Base-by-base conservation (phyloP, 2,113 vertebrate genomes). In the Melanocharis versteri region DNA sequence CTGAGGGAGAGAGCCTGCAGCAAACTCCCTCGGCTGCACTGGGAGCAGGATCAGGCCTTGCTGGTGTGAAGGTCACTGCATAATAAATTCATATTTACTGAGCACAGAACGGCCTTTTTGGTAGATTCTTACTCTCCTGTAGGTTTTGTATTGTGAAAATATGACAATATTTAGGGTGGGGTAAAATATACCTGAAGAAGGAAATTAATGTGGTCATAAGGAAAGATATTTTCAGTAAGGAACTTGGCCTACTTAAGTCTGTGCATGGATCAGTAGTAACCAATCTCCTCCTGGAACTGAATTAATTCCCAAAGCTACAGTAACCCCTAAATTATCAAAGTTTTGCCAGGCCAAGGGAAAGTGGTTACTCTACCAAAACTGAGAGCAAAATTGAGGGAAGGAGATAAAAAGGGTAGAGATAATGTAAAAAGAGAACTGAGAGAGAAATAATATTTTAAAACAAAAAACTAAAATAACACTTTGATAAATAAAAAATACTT, bases 11-110 rank as follows among this genome's bases (percentile, higher is more conserved):
- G 60, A 93, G 61, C 33, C 62, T 61, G 64, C 91, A 87, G 91
- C 65, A 84, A 85, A 81, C 71, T 83, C 92, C 85, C 83, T 84
- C 3, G 4, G 94, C 71, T 80, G 69, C 64, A 13, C 47, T 20
- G 56, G 65, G 61, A 83, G 75, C 48, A 90, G 91, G 86, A 94
- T 53, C 86, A 68, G 93, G 69, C 83, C 85, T 88, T 48, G 69
- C 79, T 95, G 76, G 68, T 90, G 86, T 73, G 85, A 86, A 94
- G 88, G 88, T 93, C 90, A 94, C 85, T 84, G 88, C 40, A 94
- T 92, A 95, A 96, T 89, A 22, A 39, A 78, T 71, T 93, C 5
- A 5, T 66, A 58, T 83, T 78, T 83, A 3, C 26, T 66, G 83
- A 83, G 61, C 73, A 69, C 44, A 87, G 56, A 94, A 68, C 35